Evolutionary conservation across 2,797 vertebrate genomes (phyloP), one percentile per base, ranked within the genome.

Genomic region (Chelonia mydas): DNA sequence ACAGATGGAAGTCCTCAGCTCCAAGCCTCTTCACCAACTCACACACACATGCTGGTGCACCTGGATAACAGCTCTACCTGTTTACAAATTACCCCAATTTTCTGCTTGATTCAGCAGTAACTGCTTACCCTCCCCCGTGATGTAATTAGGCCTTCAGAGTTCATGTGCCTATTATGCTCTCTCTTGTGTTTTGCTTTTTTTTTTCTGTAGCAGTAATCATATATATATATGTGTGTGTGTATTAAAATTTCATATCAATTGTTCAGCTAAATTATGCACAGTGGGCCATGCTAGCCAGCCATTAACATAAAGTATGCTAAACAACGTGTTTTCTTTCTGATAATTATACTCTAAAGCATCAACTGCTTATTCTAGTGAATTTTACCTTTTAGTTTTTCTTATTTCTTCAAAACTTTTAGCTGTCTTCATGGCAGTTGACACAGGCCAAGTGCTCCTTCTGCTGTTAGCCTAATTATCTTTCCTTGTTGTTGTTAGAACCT

Each of bases 51-150:
- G 98, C 98, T 98, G 96, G 96, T 84, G 96, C 99, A 99, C 99
- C 99, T 99, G 99, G 99, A 98, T 98, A 95, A 96, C 98, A 98
- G 97, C 98, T 98, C 99, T 99, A 99, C 99, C 99, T 99, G 99
- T 99, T 99, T 99, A 99, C 99, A 99, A 99, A 99, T 99, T 99
- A 99, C 98, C 98, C 98, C 98, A 98, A 97, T 98, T 99, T 99
- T 99, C 98, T 99, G 99, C 99, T 99, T 99, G 99, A 99, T 99
- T 99, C 99, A 99, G 99, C 99, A 99, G 98, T 99, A 98, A 98
- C 98, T 98, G 97, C 98, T 97, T 98, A 94, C 98, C 99, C 98
- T 99, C 99, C 99, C 99, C 98, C 98, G 98, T 99, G 99, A 99
- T 99, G 99, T 99, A 99, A 99, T 99, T 99, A 99, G 99, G 98